phyloP scores from a whole-genome alignment of 2,113 vertebrate genomes.

The Prinia subflava region DNA sequence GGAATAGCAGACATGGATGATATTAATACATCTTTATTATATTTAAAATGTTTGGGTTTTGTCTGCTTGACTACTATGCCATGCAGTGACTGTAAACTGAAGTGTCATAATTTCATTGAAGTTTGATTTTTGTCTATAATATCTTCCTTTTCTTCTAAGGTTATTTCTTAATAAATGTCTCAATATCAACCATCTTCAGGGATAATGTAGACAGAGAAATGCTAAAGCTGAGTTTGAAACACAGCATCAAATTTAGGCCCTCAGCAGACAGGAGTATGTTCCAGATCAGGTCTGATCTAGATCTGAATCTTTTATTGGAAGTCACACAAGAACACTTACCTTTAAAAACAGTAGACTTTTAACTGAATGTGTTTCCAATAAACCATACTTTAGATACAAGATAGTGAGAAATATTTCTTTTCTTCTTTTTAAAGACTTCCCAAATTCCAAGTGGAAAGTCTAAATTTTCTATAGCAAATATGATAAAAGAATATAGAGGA shows the following conservation, averaged over 20 bases:
- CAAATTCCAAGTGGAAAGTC: not conserved
- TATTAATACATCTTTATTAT: not conserved
- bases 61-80: not conserved
- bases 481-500: accelerated
- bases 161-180: not conserved
- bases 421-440: not conserved
- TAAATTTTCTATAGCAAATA: not conserved
- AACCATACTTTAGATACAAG: not conserved
- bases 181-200: not conserved
- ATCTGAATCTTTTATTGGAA: not conserved
- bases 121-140: not conserved
- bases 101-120: not conserved
- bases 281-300: not conserved
- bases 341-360: not conserved
- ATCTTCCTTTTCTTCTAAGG: not conserved
- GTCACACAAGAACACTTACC: not conserved
- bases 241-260: not conserved
- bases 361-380: not conserved
- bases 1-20: not conserved
- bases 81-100: not conserved
- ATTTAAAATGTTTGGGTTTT: not conserved
- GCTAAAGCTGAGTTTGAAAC: not conserved
- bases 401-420: not conserved
- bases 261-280: not conserved
- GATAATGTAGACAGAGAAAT: not conserved